Evolutionary conservation across 2,888 invertebrate species (phyloP), one percentile per base, ranked within the genome.

Genomic region (Euplagia quadripunctaria): DNA sequence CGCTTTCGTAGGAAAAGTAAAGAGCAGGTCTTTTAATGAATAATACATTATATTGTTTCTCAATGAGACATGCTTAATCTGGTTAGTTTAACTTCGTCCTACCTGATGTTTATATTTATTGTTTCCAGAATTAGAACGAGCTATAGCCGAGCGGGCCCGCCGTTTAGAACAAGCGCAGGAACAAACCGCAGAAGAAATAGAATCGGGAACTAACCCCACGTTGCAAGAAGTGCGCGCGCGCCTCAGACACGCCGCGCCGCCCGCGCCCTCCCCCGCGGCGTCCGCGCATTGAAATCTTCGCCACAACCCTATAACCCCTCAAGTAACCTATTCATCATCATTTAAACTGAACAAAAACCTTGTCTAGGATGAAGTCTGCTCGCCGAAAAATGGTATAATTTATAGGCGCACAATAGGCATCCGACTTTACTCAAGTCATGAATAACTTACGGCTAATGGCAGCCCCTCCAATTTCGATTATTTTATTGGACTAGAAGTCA

Each of bases 91-190:
- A 31, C 12, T 31, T 31, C 12, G 17, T 17, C 7, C 17, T 14
- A 61, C 31, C 31, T 65, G 51, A 55, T 52, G 69, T 68, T 46
- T 64, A 9, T 43, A 2, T 72, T 49, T 65, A 1, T 65, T 49
- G 17, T 58, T 95, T 91, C 81, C 96, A 91, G 97, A 97, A 88
- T 86, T 97, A 71, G 97, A 97, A 86, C 96, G 97, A 84, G 96
- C 96, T 64, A 97, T 97, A 88, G 97, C 97, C 0, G 96, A 97
- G 85, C 93, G 97, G 61, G 97, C 97, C 43, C 96, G 96, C 64
- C 93, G 97, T 64, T 85, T 96, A 70, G 96, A 96, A 83, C 93
- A 93, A 75, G 94, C 95, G 46, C 75, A 75, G 49, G 94, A 94
- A 76, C 92, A 91, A 70, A 86, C 79, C 41, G 78, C 88, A 12